Percentiles rank a stretch among this genome's conserved stretches.
phyloP scores from a whole-genome alignment of 2,888 invertebrate species.

The Zygothrica quintamaculata region DNA sequence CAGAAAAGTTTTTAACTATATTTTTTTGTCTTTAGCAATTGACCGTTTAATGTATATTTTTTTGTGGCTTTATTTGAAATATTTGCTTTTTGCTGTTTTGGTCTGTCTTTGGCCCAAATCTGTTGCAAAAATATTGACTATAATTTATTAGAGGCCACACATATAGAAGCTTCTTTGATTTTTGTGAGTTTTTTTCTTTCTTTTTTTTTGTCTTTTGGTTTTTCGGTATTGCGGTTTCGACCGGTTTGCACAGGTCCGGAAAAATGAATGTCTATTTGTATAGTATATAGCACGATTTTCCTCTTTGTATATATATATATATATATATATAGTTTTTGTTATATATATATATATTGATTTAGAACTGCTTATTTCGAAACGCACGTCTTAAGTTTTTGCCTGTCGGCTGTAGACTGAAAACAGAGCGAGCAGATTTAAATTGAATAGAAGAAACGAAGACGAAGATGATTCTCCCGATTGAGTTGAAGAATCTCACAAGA shows the following conservation, averaged over 20 bases:
- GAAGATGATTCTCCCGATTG: slow-evolving; percentile 1
- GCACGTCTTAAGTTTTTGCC: slow-evolving; percentile 68
- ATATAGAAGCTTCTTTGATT: slow-evolving; percentile 17
- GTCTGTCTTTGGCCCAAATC: slow-evolving; percentile 16
- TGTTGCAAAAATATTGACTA: slow-evolving; percentile 39
- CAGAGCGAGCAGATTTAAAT: slow-evolving; percentile 33
- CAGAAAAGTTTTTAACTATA: slow-evolving; percentile 3
- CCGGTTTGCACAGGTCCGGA: slow-evolving; percentile 56
- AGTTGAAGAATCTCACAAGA: slow-evolving; percentile 13
- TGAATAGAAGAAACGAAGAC: not conserved
- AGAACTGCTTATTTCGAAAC: slow-evolving; percentile 32
- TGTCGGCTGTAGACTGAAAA: slow-evolving; percentile 62
- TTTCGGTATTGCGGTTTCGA: no score
- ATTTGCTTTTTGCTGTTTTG: not conserved
- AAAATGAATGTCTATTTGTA: slow-evolving; percentile 28
- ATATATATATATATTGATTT: slow-evolving; percentile 10
- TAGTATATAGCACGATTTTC: slow-evolving; percentile 25
- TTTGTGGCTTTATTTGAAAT: slow-evolving; percentile 4
- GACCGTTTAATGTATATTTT: slow-evolving; percentile 1
- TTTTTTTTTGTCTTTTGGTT: slow-evolving; percentile 29
- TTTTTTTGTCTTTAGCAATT: slow-evolving; percentile 3
- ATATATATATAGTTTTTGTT: slow-evolving; percentile 4
- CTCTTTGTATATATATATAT: slow-evolving; percentile 24
- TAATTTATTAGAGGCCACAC: slow-evolving; percentile 37
- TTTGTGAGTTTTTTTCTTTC: not conserved